A percentile compares a stretch with the other conserved stretches of the same genome.
These are phyloP conservation scores for Epinotia ramella DNA, from an alignment of 2,888 invertebrate species.

Conservation along the genomic window DNA sequence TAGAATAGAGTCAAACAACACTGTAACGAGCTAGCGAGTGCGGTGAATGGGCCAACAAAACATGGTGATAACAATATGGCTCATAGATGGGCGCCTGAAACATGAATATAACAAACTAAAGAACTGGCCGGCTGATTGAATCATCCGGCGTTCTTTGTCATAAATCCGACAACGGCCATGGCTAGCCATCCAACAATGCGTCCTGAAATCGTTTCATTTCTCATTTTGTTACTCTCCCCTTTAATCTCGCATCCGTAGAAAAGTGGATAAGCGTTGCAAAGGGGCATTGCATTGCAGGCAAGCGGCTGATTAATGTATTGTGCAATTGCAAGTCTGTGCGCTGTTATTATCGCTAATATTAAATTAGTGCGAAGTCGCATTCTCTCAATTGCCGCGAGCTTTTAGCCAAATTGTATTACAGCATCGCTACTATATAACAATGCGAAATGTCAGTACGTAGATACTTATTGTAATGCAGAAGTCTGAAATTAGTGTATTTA, in stretches of 20 bases:
- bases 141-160: conserved; percentile 85
- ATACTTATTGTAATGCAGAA: background rate
- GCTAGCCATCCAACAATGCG: conserved; percentile 82
- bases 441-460: background rate
- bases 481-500: background rate
- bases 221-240: conserved; percentile 85
- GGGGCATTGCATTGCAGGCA: conserved; percentile 81
- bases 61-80: conserved; percentile 76
- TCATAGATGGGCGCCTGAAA: conserved; percentile 72
- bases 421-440: conserved; percentile 3
- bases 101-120: conserved; percentile 84
- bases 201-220: conserved; percentile 85
- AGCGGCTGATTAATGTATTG: conserved; percentile 81
- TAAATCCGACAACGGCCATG: conserved; percentile 84
- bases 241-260: conserved; percentile 85
- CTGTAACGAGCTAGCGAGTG: conserved; percentile 50
- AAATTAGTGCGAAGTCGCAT: conserved; percentile 26
- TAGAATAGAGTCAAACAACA: conserved; percentile 23
- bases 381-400: conserved; percentile 4
- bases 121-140: conserved; percentile 81
- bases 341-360: conserved; percentile 30
- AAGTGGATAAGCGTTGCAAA: conserved; percentile 84
- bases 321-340: conserved; percentile 50
- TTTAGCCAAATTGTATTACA: conserved; percentile 14
- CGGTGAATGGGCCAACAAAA: conserved; percentile 69